Conservation (phyloP, 2,888 invertebrate genomes). For the Fissipunctia ypsillon region DNA sequence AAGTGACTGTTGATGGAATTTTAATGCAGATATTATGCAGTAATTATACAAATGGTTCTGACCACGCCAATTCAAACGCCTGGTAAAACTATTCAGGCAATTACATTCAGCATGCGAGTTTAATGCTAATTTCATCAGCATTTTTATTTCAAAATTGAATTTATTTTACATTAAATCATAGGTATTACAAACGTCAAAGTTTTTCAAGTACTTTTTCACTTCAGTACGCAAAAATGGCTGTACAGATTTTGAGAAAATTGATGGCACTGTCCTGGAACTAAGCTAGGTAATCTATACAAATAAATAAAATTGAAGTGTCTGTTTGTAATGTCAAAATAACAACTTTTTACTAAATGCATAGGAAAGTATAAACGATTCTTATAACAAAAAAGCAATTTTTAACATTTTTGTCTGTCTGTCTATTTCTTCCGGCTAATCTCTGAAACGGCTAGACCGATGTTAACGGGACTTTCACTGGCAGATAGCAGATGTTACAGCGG, state of each 20-base stretch:
- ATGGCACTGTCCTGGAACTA: background rate
- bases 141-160: constrained; percentile 1
- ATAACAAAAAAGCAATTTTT: no score
- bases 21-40: constrained; percentile 28
- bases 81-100: constrained; percentile 59
- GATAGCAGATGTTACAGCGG: no score
- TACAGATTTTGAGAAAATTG: background rate
- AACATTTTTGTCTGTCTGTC: no score
- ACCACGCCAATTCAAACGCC: constrained; percentile 49
- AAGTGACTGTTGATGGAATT: constrained; percentile 7
- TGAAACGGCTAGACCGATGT: no score
- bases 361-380: no score
- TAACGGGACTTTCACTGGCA: no score
- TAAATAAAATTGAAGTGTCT: no score
- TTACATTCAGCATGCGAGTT: constrained; percentile 40
- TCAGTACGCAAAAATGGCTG: background rate
- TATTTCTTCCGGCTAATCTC: no score
- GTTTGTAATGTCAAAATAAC: no score
- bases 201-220: background rate
- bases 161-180: background rate
- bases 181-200: background rate
- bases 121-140: constrained; percentile 21
- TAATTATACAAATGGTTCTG: constrained; percentile 6
- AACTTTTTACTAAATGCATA: no score
- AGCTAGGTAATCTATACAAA: background rate